Percentiles rank a stretch among this genome's conserved stretches.
phyloP scores from a whole-genome alignment of 1,140 invertebrate species.

The Pseudomyrmex concolor region DNA sequence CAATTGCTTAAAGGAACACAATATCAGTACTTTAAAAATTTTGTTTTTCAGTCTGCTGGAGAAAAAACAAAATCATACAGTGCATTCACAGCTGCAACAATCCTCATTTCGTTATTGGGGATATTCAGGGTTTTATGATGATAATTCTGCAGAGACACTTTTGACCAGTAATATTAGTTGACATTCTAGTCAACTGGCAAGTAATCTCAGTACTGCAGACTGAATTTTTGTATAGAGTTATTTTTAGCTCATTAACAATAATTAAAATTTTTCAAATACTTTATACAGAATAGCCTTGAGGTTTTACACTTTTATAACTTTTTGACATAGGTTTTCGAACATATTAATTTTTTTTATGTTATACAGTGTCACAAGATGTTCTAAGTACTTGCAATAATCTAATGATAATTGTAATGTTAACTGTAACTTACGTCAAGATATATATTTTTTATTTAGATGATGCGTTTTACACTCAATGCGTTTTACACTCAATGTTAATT shows the following conservation, averaged over 20 bases:
- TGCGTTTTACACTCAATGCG: not conserved
- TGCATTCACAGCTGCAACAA: not conserved
- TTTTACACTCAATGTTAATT: not conserved
- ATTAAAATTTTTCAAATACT: not conserved
- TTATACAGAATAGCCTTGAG: conserved; percentile 1
- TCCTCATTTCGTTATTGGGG: conserved; percentile 23
- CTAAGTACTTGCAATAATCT: not conserved
- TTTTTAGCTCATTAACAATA: conserved; percentile 1
- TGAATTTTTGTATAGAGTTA: not conserved
- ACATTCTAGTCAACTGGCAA: conserved; percentile 7
- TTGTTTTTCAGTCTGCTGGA: conserved; percentile 71
- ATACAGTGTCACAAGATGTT: not conserved
- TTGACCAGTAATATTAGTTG: not conserved
- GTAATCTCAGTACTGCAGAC: conserved; percentile 32
- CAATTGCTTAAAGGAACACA: not conserved
- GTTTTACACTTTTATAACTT: not conserved
- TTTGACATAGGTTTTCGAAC: not conserved
- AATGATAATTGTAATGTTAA: not conserved
- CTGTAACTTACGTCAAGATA: too few species aligned
- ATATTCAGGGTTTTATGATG: conserved; percentile 52
- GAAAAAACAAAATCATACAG: conserved; percentile 20
- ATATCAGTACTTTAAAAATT: not conserved
- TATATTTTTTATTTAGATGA: not conserved
- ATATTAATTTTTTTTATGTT: conserved; percentile 4
- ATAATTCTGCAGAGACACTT: conserved; percentile 5